Evolutionary conservation across 2,888 invertebrate genomes (phyloP).

Genomic region (Seira ritae): DNA sequence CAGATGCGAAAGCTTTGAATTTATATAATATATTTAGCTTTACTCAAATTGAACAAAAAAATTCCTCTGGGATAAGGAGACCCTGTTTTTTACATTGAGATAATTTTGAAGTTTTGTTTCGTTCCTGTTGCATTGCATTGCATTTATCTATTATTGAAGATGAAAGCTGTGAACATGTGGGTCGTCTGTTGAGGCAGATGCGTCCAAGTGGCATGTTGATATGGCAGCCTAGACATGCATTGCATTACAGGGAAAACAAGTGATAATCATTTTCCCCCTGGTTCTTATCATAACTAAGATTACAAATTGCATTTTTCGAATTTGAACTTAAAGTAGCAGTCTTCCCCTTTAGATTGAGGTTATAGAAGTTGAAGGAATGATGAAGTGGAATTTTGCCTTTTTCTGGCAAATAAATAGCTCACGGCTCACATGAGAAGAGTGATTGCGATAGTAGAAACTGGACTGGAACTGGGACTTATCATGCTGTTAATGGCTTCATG

Average conservation of each 20-base stretch:
- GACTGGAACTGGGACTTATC: constrained; percentile 40
- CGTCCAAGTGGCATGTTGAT: constrained; percentile 19
- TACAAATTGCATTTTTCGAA: constrained; percentile 25
- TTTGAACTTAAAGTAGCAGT: neutral
- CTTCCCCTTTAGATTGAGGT: neutral
- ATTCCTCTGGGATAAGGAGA: too few species aligned
- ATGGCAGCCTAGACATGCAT: too few species aligned
- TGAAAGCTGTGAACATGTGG: constrained; percentile 29
- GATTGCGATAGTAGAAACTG: neutral
- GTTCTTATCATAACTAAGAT: neutral
- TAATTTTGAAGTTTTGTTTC: neutral
- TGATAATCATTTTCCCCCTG: neutral
- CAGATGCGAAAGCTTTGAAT: neutral
- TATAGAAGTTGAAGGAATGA: neutral
- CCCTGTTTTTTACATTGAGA: too few species aligned
- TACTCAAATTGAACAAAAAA: too few species aligned
- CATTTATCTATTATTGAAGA: constrained; percentile 13
- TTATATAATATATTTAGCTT: too few species aligned
- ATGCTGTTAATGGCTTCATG: constrained; percentile 49
- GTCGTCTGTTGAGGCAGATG: constrained; percentile 28
- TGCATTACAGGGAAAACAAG: neutral
- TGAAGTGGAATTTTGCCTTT: constrained; percentile 11
- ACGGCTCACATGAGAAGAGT: neutral
- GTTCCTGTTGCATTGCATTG: neutral
- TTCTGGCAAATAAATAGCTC: constrained; percentile 24